Conservation (phyloP, 2,888 invertebrate genomes). For the Elegia similella region DNA sequence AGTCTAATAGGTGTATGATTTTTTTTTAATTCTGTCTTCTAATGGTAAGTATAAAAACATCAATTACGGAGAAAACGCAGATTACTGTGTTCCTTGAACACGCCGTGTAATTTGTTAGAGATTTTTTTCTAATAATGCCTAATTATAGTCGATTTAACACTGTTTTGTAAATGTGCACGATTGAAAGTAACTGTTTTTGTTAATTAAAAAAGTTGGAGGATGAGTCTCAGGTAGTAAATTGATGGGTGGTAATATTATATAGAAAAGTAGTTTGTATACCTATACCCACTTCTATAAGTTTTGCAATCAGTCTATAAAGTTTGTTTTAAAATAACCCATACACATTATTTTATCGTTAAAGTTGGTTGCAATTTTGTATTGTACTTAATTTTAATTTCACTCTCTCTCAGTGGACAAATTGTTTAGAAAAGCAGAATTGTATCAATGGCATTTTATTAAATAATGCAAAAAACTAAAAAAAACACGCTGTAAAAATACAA, state of each 20-base stretch:
- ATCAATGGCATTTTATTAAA: no score
- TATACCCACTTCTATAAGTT: background rate
- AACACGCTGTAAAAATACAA: no score
- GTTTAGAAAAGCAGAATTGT: no score
- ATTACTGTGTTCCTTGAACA: constrained; percentile 13
- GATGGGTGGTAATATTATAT: constrained; percentile 3
- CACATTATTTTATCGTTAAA: no score
- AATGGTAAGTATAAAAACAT: constrained; percentile 41
- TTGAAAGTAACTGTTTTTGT: constrained; percentile 16
- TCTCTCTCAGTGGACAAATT: no score
- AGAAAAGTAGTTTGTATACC: background rate
- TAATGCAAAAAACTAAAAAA: no score
- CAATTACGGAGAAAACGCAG: constrained; percentile 30
- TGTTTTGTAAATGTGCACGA: constrained; percentile 15
- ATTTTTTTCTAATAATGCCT: constrained; percentile 17
- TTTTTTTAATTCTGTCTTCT: constrained; percentile 57
- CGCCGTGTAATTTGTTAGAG: constrained; percentile 15
- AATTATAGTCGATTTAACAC: constrained; percentile 18
- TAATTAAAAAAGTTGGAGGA: constrained; percentile 13
- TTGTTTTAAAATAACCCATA: no score
- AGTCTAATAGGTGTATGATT: constrained; percentile 77
- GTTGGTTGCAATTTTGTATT: no score
- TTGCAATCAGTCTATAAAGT: background rate
- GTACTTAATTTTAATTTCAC: no score
- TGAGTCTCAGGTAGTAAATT: constrained; percentile 7